Base-by-base conservation (phyloP, 2,113 vertebrate species). In the Solea senegalensis region DNA sequence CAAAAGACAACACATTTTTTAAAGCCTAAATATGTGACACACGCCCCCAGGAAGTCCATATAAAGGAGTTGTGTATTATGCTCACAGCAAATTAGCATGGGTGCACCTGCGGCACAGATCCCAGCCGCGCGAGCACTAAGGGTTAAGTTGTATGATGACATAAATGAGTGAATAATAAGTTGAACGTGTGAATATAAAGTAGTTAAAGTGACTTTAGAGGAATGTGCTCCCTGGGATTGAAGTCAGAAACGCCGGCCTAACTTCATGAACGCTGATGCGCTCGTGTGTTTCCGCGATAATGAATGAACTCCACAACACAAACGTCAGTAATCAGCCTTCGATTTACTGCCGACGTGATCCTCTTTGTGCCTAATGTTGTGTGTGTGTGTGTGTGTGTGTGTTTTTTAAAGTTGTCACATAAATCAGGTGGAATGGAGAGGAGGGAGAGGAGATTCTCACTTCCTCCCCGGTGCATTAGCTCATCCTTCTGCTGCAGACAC, bases 361-460 rank as follows among this genome's bases (percentile, higher is more conserved):
- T 71, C 40, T 1, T 87, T 87, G 74, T 74, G 82, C 75, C 83
- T 83, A 80, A 90, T 86, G 85, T 75, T 86, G 78, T 89, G n/a
- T 49, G 48, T 15, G n/a, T n/a, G n/a, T n/a, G n/a, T 49, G 46
- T 4, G 8, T 10, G 7, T 48, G 9, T 5, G 6, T 49, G 2
- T 58, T 16, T 89, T 86, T 83, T 84, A 64, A 91, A 89, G 66
- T 85, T 89, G 85, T 85, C 85, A 84, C 83, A 89, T 90, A 84
- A 89, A 89, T 91, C 90, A 89, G 62, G 78, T 80, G 0, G 28
- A 78, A 85, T 88, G 83, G 82, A 72, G 74, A 65, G 80, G 83
- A 87, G 71, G 83, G 78, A 81, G 80, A 83, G 77, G 76, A 55
- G 80, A 73, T 81, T 78, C 72, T 75, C 63, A 46, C 76, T 59